A percentile compares a stretch with the other conserved stretches of the same genome.
Evolutionary conservation across 1,140 invertebrate genomes (phyloP).

Genomic region (Arion vulgaris): DNA sequence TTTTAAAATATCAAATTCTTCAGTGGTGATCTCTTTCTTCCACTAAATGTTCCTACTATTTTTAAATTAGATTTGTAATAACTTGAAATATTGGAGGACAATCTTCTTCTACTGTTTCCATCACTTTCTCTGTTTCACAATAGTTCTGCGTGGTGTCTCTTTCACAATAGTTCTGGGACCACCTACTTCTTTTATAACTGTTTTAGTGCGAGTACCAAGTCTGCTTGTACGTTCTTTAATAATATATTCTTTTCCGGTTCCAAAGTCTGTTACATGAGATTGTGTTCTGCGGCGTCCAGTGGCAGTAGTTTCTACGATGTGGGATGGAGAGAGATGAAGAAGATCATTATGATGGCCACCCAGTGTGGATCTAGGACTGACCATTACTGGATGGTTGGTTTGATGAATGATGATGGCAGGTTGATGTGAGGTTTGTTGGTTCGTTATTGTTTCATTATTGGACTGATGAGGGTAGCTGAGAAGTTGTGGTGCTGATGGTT

Average conservation of each 20-base stretch:
- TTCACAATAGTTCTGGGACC: constrained; percentile 25
- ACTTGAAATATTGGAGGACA: no score
- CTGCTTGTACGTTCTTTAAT: constrained; percentile 4
- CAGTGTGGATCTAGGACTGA: neutral
- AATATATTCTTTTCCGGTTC: constrained; percentile 13
- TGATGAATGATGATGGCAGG: neutral
- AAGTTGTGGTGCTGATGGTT: neutral
- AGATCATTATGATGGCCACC: neutral
- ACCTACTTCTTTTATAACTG: constrained; percentile 16
- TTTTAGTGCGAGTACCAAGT: neutral
- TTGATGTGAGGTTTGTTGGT: neutral
- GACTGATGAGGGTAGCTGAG: neutral
- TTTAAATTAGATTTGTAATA: no score
- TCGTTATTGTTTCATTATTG: no score
- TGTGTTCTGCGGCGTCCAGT: neutral
- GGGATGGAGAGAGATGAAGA: neutral
- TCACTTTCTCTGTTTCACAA: neutral
- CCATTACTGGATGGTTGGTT: neutral
- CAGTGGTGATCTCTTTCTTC: no score
- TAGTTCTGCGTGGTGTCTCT: constrained; percentile 13
- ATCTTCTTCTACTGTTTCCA: no score
- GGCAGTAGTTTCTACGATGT: neutral
- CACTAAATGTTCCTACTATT: no score
- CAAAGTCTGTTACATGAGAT: constrained; percentile 12
- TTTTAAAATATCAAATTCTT: no score